A percentile compares a stretch with the other conserved stretches of the same genome.
Conservation (phyloP, 1,140 invertebrate genomes). For the Bombus huntii region DNA sequence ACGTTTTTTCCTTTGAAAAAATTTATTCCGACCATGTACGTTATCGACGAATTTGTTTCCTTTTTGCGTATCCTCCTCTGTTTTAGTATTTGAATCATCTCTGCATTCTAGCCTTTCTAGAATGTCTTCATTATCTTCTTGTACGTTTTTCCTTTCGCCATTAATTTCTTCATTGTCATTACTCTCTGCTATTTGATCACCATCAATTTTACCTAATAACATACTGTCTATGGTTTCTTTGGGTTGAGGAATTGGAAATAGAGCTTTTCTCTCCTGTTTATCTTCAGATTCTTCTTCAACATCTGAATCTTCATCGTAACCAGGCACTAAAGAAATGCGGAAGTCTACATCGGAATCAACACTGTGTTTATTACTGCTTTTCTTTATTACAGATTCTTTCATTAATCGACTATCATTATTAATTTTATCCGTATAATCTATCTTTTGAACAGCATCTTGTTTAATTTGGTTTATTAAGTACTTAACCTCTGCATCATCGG, state of each 20-base stretch:
- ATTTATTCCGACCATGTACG: constrained; percentile 74
- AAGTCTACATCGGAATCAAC: constrained; percentile 45
- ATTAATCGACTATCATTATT: not conserved
- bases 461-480: constrained; percentile 40
- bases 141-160: not conserved
- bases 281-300: constrained; percentile 78
- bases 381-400: constrained; percentile 1
- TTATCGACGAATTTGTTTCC: constrained; percentile 78
- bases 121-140: constrained; percentile 67
- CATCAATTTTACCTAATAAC: constrained; percentile 44
- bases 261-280: constrained; percentile 63
- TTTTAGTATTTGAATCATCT: constrained; percentile 17
- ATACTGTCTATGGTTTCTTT: constrained; percentile 1
- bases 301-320: constrained; percentile 84
- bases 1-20: constrained; percentile 78
- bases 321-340: constrained; percentile 84
- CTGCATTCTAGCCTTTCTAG: constrained; percentile 35
- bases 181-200: not conserved
- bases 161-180: constrained; percentile 40
- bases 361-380: constrained; percentile 12
- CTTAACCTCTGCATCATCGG: not conserved
- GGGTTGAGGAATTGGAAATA: constrained; percentile 80
- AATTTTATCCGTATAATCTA: not conserved
- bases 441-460: not conserved
- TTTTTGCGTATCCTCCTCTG: constrained; percentile 68